Evolutionary conservation across 2,113 vertebrate species (phyloP), one percentile per base, ranked within the genome.

Genomic region (Mustela nigripes): DNA sequence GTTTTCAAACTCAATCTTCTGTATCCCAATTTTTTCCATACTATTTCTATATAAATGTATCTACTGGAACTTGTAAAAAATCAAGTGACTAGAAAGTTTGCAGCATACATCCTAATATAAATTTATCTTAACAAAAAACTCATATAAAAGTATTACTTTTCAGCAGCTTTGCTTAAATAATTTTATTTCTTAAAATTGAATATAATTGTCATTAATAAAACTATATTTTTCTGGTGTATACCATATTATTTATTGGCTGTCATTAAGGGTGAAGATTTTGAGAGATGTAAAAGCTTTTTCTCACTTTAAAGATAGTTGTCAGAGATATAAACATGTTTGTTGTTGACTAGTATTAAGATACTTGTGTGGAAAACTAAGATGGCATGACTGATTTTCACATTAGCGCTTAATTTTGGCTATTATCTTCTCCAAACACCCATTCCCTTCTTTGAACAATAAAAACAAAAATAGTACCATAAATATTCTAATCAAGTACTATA

Each of bases 1-100:
- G 7, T 67, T 86, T 96, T 93, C 36, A 87, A 84, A 91, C 9
- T 78, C 88, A 65, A 81, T 87, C 18, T 71, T 82, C 53, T 80
- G 5, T 50, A 81, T 95, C 58, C 42, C 53, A 48, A 26, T 71
- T 90, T 91, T 88, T 74, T 6, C n/a, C n/a, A 80, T 67, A 78
- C 21, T 15, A 28, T 60, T 89, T 95, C 74, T 11, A 60, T 88
- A 39, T 62, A 67, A 58, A 33, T 28, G 0, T 48, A 60, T 26
- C 8, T 28, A 50, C 2, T 69, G 11, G n/a, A 92, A 95, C 83
- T 89, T 73, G 1, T 79, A 81, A 53, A 95, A 78, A 53, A 14
- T 58, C 60, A 88, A 93, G 67, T 69, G 28, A 76, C 21, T 58
- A 58, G 89, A 82, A 74, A 26, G 1, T 7, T 91, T 60, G 36